Base-by-base conservation (phyloP, 2,888 invertebrate species). In the Nyleta sp. region DNA sequence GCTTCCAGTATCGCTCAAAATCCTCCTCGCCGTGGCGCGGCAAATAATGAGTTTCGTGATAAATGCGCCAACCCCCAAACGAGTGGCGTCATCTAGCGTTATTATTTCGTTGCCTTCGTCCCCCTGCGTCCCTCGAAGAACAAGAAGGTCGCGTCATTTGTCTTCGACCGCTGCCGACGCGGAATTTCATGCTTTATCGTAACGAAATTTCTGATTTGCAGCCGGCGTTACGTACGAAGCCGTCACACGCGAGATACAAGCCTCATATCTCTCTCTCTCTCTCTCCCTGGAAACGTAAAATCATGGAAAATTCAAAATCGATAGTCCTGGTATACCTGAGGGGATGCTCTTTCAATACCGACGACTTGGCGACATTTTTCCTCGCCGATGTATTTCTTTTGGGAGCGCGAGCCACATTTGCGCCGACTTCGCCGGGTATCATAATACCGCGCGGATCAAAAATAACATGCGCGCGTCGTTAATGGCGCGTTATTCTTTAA, bases 221-320 rank as follows among this genome's bases (percentile, higher is more conserved):
- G 50, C 35, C 6, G 8, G 22, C 1, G 40, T 60, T 62, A 33
- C 72, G 53, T 24, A 20, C 38, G 31, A 18, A 62, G 62, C 62
- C 60, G 68, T 57, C 65, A 67, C 62, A 64, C 68, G 77, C 57
- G 74, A 75, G 35, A 71, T 64, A 70, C 81, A 78, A 78, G 78
- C 81, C 78, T 72, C 71, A n/a, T 35, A 35, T 35, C 35, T 8
- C 35, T 3, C 64, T 10, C 57, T 40, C 60, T 13, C 55, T 59
- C 82, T 83, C 85, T 82, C 83, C 84, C 80, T 84, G 81, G 84
- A 84, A 86, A 86, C 84, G 83, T 84, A 83, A 84, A 86, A 85
- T 84, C 84, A 86, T 82, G 82, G 84, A 83, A 84, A 84, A 85
- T 82, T 82, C 82, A 86, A 84, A 85, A 85, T 86, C 86, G 84